Conservation (phyloP, 2,797 vertebrate species). For the Rhadinocentrus ornatus region DNA sequence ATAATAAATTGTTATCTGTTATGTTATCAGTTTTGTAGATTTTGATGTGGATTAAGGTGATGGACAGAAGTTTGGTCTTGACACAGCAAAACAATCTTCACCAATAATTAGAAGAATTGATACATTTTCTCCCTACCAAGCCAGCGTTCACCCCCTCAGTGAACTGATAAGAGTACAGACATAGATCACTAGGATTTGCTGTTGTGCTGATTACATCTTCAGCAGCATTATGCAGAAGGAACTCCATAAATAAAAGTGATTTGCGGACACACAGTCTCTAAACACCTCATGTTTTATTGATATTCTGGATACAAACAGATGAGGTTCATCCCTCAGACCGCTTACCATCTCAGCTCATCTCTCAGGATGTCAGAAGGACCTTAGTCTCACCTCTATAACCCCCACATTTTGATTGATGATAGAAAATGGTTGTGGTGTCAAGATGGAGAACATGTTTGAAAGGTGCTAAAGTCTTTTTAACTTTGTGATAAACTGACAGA, state of each 20-base stretch:
- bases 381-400: conserved; percentile 43
- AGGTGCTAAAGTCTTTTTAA: conserved; percentile 4
- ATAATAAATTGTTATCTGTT: conserved; percentile 25
- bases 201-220: conserved; percentile 71
- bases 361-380: conserved; percentile 46
- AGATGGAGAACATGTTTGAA: not conserved
- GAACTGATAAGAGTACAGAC: conserved; percentile 52
- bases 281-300: conserved; percentile 74
- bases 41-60: conserved; percentile 8
- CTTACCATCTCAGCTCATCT: conserved; percentile 30
- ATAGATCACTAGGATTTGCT: conserved; percentile 61
- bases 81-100: conserved; percentile 9
- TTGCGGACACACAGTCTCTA: conserved; percentile 49
- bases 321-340: conserved; percentile 37
- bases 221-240: conserved; percentile 63
- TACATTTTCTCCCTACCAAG: conserved; percentile 10
- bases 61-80: conserved; percentile 20
- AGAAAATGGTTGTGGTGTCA: conserved; percentile 1
- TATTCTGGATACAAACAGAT: conserved; percentile 45
- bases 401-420: conserved; percentile 27
- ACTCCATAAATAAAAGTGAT: conserved; percentile 66
- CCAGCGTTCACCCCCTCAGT: conserved; percentile 22
- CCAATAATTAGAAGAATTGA: conserved; percentile 49
- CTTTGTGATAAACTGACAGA: not conserved
- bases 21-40: conserved; percentile 11